These are phyloP conservation scores for Neodiprion fabricii DNA, from an alignment of 1,140 invertebrate species.

Conservation along the genomic window DNA sequence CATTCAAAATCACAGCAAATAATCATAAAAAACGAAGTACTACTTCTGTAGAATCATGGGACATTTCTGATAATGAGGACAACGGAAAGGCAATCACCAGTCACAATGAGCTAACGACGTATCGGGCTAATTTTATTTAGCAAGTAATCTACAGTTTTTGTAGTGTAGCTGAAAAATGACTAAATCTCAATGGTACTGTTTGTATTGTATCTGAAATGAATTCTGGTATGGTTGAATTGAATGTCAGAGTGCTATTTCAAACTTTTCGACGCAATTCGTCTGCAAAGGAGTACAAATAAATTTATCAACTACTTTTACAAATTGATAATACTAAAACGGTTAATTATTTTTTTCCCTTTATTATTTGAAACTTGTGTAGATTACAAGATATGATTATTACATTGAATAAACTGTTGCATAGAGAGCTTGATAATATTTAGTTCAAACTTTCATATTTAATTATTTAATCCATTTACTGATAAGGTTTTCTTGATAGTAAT, in stretches of 20 bases:
- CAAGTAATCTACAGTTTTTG: too few relatives aligned
- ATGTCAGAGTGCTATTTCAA: too few relatives aligned
- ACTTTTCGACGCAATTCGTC: too few relatives aligned
- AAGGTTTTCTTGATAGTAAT: too few relatives aligned
- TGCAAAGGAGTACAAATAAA: too few relatives aligned
- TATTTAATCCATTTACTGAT: too few relatives aligned
- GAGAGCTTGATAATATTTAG: neutral
- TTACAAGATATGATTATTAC: conserved; percentile 10
- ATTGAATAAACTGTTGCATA: neutral
- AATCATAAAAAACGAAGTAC: conserved; percentile 30
- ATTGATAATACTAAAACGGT: neutral
- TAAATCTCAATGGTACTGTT: too few relatives aligned
- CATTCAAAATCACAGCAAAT: conserved; percentile 25
- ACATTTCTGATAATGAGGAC: conserved; percentile 36
- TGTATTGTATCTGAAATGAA: too few relatives aligned
- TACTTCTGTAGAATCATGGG: conserved; percentile 39
- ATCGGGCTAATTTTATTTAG: neutral
- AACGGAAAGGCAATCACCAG: conserved; percentile 8
- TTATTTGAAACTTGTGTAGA: conserved; percentile 3
- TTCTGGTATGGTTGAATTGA: too few relatives aligned
- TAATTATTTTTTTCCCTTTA: conserved; percentile 20
- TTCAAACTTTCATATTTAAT: too few relatives aligned
- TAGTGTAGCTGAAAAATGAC: too few relatives aligned
- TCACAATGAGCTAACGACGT: neutral
- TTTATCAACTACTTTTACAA: too few relatives aligned